Percentiles rank a stretch among this genome's conserved stretches.
These are phyloP conservation scores for Mythimna ferrago DNA, from an alignment of 2,888 invertebrate species.

Conservation along the genomic window DNA sequence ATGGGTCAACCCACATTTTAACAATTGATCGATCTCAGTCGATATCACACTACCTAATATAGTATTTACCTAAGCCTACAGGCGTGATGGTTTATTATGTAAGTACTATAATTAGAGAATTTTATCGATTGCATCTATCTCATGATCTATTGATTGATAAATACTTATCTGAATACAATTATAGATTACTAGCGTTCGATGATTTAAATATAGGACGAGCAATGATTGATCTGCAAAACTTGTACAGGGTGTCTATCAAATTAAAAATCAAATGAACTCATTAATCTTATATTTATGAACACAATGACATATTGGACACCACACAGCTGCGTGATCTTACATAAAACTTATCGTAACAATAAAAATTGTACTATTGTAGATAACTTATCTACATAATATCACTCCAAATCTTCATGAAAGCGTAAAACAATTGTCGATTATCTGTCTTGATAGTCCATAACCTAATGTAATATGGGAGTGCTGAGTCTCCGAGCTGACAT, in stretches of 20 bases:
- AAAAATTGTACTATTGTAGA: slow-evolving; percentile 38
- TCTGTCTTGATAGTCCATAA: slow-evolving; percentile 17
- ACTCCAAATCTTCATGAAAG: slow-evolving; percentile 29
- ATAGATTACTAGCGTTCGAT: slow-evolving; percentile 13
- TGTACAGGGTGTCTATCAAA: slow-evolving; percentile 12
- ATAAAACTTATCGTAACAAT: slow-evolving; percentile 44
- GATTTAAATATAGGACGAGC: background rate
- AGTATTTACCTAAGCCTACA: too few relatives aligned
- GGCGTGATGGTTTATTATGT: background rate
- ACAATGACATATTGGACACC: slow-evolving; percentile 31
- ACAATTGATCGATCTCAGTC: too few relatives aligned
- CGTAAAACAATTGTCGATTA: slow-evolving; percentile 41
- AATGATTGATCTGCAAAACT: slow-evolving; percentile 15
- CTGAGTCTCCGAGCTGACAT: slow-evolving; percentile 74
- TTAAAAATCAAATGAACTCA: slow-evolving; percentile 16
- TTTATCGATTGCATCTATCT: slow-evolving; percentile 19
- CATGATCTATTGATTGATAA: slow-evolving; percentile 4
- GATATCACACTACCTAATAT: too few relatives aligned
- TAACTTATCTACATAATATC: slow-evolving; percentile 52
- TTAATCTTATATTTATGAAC: slow-evolving; percentile 36
- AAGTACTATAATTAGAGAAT: background rate
- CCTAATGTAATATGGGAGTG: slow-evolving; percentile 69
- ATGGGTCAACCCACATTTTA: too few relatives aligned
- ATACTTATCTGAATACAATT: background rate
- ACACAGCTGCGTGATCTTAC: slow-evolving; percentile 38